These are phyloP conservation scores for Butorides virescens DNA, from an alignment of 2,113 vertebrate species.

Conservation along the genomic window DNA sequence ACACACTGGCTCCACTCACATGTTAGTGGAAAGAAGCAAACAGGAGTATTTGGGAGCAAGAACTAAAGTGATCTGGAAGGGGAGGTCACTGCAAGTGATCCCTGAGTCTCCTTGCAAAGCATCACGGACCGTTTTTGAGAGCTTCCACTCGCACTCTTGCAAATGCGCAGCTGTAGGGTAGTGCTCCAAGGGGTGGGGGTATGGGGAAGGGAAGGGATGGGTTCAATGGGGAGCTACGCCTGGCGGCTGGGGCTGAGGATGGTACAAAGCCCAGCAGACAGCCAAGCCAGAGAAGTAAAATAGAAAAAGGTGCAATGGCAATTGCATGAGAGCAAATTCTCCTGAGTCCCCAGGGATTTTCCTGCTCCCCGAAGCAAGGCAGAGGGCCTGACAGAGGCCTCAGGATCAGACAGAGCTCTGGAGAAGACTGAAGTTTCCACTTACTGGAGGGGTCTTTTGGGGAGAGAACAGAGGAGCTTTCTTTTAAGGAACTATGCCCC, in stretches of 20 bases:
- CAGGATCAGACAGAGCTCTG: neutral
- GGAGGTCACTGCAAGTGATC: no score
- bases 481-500: neutral
- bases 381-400: neutral
- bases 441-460: neutral
- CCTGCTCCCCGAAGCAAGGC: neutral
- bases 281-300: neutral
- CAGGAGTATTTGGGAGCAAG: neutral
- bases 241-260: neutral
- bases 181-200: neutral
- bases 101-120: neutral
- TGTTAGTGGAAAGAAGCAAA: neutral
- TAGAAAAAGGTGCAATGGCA: neutral
- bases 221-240: rapidly evolving
- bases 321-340: neutral
- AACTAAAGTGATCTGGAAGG: neutral
- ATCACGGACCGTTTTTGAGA: rapidly evolving
- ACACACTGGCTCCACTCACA: neutral
- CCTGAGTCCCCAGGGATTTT: neutral
- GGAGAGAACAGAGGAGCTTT: neutral
- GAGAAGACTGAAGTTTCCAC: neutral
- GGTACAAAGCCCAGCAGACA: neutral
- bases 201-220: neutral
- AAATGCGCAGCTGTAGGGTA: neutral
- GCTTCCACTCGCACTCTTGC: neutral